Conservation (phyloP, 1,140 invertebrate genomes). For the Apis laboriosa region DNA sequence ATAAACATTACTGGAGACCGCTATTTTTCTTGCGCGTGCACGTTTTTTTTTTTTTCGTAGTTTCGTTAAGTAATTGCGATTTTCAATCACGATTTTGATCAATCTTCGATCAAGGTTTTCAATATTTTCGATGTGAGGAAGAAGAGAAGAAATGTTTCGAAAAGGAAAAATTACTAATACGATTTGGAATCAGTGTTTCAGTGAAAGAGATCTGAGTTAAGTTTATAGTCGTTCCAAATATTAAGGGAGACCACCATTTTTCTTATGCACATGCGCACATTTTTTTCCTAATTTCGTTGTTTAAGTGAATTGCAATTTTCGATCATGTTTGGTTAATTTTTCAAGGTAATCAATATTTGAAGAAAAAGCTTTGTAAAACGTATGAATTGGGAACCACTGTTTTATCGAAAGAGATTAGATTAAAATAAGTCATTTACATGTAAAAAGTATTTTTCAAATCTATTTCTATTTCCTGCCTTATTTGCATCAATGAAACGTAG, state of each 20-base stretch:
- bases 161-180: no score
- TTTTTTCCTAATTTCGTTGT: neutral
- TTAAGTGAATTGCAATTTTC: neutral
- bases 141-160: no score
- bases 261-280: neutral
- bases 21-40: neutral
- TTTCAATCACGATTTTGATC: neutral
- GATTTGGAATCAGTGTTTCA: no score
- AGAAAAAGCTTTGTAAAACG: neutral
- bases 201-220: no score
- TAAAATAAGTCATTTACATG: neutral
- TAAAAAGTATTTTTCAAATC: slow-evolving; percentile 7
- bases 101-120: neutral
- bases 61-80: neutral
- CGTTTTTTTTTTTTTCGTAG: neutral
- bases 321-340: no score
- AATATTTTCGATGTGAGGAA: no score
- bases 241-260: neutral
- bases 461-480: neutral
- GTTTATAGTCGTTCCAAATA: no score
- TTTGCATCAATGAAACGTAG: neutral
- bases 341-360: no score
- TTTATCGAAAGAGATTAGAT: neutral
- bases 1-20: no score
- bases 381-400: neutral